A percentile compares a stretch with the other conserved stretches of the same genome.
Conservation (phyloP, 2,113 vertebrate genomes). For the Scolopax mira region DNA sequence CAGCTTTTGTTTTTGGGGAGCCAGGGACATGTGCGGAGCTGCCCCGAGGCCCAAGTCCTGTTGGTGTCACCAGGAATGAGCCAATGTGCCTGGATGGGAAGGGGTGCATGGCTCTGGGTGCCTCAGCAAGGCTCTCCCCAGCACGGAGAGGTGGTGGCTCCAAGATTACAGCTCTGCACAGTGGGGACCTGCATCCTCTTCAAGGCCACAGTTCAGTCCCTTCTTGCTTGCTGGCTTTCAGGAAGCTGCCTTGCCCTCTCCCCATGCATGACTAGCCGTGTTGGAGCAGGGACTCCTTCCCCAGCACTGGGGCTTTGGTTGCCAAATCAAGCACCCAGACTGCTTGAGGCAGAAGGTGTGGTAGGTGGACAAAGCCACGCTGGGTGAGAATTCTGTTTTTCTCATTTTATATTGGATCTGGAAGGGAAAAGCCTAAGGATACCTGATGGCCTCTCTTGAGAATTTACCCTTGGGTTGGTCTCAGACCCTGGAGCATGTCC, state of each 20-base stretch:
- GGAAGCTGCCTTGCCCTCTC: not conserved
- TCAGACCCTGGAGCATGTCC: not conserved
- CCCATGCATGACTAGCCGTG: fast-evolving
- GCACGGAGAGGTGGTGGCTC: fast-evolving
- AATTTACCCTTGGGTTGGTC: not conserved
- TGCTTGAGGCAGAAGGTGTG: not conserved
- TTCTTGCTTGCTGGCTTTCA: not conserved
- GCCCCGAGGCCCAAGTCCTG: not conserved
- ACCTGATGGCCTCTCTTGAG: not conserved
- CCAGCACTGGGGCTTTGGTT: not conserved
- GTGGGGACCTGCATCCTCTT: not conserved
- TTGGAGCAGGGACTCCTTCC: not conserved
- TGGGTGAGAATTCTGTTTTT: not conserved
- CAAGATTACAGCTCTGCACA: fast-evolving
- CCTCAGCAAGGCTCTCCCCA: not conserved
- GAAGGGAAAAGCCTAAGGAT: not conserved
- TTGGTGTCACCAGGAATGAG: fast-evolving
- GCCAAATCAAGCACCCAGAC: fast-evolving
- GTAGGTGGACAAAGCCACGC: fast-evolving
- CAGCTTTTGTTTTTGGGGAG: not conserved
- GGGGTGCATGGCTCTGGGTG: not conserved
- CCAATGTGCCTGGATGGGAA: not conserved
- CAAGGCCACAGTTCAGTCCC: not conserved
- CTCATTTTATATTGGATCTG: not conserved
- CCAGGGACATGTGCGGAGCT: not conserved